Percentiles rank a stretch among this genome's conserved stretches.
phyloP scores from a whole-genome alignment of 2,113 vertebrate genomes.

The Seriola dumerili region DNA sequence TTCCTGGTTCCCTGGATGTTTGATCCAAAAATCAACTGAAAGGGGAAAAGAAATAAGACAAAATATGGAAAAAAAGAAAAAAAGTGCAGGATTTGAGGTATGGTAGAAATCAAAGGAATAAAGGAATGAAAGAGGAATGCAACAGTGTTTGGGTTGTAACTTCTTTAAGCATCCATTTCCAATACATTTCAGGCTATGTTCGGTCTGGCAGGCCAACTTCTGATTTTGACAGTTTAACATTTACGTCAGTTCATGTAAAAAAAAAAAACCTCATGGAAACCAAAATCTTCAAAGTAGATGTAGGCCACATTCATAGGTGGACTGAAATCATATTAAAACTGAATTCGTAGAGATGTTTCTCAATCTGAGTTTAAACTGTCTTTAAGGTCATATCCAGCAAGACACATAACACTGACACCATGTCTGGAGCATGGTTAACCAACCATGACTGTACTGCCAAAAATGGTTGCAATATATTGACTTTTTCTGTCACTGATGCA shows the following conservation, averaged over 20 bases:
- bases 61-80: conserved; percentile 76
- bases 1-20: conserved; percentile 88
- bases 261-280: neutral
- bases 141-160: conserved; percentile 15
- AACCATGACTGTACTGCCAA: neutral
- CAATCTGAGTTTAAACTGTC: neutral
- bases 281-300: neutral
- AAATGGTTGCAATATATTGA: neutral
- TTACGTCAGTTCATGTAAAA: conserved; percentile 4
- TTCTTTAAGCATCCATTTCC: neutral
- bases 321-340: neutral
- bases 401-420: conserved; percentile 2
- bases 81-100: conserved; percentile 36
- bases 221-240: conserved; percentile 13
- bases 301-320: neutral
- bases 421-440: neutral
- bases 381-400: conserved; percentile 1
- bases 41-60: conserved; percentile 84
- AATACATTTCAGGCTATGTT: neutral
- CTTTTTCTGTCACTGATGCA: neutral
- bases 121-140: conserved; percentile 41
- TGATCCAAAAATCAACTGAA: conserved; percentile 94
- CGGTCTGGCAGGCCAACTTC: neutral
- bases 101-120: conserved; percentile 45
- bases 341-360: neutral